Base-by-base conservation (phyloP, 2,113 vertebrate genomes). In the Echinops telfairi region DNA sequence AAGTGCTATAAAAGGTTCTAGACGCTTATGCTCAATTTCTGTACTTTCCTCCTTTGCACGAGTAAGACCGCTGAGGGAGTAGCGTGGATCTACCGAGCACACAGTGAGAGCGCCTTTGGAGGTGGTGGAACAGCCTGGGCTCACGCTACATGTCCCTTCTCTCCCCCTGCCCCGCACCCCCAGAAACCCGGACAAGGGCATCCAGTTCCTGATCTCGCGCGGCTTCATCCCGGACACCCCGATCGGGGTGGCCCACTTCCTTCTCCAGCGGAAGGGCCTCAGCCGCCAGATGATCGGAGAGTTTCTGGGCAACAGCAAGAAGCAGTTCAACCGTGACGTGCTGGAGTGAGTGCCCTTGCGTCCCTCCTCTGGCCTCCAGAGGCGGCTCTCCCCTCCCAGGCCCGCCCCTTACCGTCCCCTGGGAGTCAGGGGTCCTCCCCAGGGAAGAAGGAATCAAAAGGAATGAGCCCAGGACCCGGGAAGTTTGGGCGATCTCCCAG, bases 251-350 rank as follows among this genome's bases (percentile, higher is more conserved):
- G 99, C 99, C 86, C 99, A 99, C 86, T 99, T 99, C 92, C 98
- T 99, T 94, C 98, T 99, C 57, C 99, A 99, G 98, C 98, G 99
- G 80, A 99, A 99, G 96, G 99, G 99, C 29, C 98, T 99, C 97
- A 99, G 99, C 97, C 98, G 99, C 12, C 99, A 99, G 98, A 99
- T 99, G 99, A 99, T 99, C 0, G 99, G 99, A 79, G 99, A 99
- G 71, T 99, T 99, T 97, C 98, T 99, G 20, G 99, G 99, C 38
- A 99, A 99, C 98, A 99, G 99, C 99, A 99, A 99, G 98, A 99
- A 99, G 96, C 99, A 99, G 83, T 99, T 99, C 98, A 99, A 99
- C 98, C 98, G 98, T 57, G 99, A 99, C 0, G 99, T 99, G 38
- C 97, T 99, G 2, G 99, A 99, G 99, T 99, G 98, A 99, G 99